Base-by-base conservation (phyloP, 2,888 invertebrate species). In the Brassicogethes aeneus region DNA sequence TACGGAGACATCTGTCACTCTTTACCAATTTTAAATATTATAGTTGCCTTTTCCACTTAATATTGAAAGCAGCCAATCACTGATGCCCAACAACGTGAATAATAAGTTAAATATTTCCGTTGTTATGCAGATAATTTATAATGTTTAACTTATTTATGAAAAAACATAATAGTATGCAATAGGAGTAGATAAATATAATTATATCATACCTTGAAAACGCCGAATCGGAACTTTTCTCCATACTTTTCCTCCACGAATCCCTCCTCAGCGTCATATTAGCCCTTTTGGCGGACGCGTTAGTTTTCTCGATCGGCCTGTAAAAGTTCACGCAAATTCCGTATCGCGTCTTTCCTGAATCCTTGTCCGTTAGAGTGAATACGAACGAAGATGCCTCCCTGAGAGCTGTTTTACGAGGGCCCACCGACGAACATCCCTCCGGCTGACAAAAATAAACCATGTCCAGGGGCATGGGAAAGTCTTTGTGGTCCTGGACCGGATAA, bases 361-460 rank as follows among this genome's bases (percentile, higher is more conserved):
- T 99, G 66, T 99, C 99, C 14, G 99, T 99, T 52, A 99, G 77
- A 5, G 93, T 93, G 67, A 97, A 99, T 12, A 97, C 95, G 70
- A 99, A 99, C 12, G 96, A 95, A 16, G 90, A 88, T 38, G 93
- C 88, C 67, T 99, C 96, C 44, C 94, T 75, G 36, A 84, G 72
- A 29, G 83, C 82, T 14, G 87, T 83, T 47, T 88, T 79, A 55
- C 90, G 81, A 3, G 92, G 92, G 10, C 93, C 92, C 46, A 92
- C 87, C 46, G 85, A 88, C 48, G 85, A 85, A 67, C 97, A 99
- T 40, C 99, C 99, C 70, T 99, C 99, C 1, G 99, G 99, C 69
- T 99, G 99, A 64, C 99, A 99, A 72, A 99, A 99, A 70, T 94
- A 97, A 16, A 97, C 95, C 81, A 99, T 96, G 69, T 99, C 99